Base-by-base conservation (phyloP, 2,888 invertebrate genomes). In the Athalia cordata region DNA sequence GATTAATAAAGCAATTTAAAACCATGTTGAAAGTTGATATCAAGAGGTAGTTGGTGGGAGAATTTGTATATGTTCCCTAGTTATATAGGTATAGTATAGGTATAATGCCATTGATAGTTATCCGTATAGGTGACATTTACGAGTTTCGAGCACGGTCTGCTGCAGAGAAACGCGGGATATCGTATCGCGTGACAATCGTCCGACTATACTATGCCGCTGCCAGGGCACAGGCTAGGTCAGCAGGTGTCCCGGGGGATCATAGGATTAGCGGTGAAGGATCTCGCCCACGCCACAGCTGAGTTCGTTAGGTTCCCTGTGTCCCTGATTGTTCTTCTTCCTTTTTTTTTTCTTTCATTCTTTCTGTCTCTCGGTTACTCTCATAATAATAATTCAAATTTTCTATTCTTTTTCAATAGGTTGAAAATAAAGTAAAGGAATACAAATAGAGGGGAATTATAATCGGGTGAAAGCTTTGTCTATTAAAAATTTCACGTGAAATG, bases 241-340 rank as follows among this genome's bases (percentile, higher is more conserved):
- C 83, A 83, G 83, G 83, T 84, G 83, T 80, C 81, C 80, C 77
- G 50, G 65, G 55, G 78, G 80, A 80, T 80, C 81, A 79, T 74
- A 79, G 80, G 81, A 82, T 82, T 75, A 75, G 62, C 75, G 75
- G 13, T 62, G 62, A 75, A 75, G 75, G 61, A 75, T 75, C 75
- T 50, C 50, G 43, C 64, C 62, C 62, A 50, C 29, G 50, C 29
- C 50, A 29, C 50, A 72, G 52, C 64, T 43, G 62, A 75, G 64
- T 64, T 72, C n/a, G 59, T 57, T 72, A 43, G 49, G 66, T 49
- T 13, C 68, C 50, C 11, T 29, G 75, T 62, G 45, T 49, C 75
- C 13, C 43, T 62, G 62, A 75, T 52, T 72, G 7, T n/a, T 52
- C 55, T 29, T 29, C 29, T 29, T 29, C 29, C 29, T 67, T n/a